Evolutionary conservation across 2,113 vertebrate species (phyloP), one percentile per base, ranked within the genome.

Genomic region (Rhabdomys dilectus): DNA sequence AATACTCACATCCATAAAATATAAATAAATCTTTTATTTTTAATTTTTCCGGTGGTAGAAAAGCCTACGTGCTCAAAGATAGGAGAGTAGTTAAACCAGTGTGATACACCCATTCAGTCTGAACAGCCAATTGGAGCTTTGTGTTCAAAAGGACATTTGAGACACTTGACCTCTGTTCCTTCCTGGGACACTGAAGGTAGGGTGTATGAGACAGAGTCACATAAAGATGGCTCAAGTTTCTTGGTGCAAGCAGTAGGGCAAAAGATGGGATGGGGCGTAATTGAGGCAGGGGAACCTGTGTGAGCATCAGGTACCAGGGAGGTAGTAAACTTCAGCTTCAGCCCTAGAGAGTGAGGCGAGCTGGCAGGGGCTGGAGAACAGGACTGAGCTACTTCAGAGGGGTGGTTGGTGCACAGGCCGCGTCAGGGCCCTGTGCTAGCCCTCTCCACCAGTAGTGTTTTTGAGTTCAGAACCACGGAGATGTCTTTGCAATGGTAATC

Each of bases 41-140:
- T 21, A 62, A 10, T 62, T 64, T 21, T 29, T 64, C 26, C 31
- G 3, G 56, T 26, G 24, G 62, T 60, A n/a, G 93, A 75, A 96
- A 96, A 70, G 45, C 16, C 64, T 64, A 2, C 3, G 31, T 64
- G 6, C 75, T 82, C 24, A 86, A 75, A 91, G 70, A 45, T 15
- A 81, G 62, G 76, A 95, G 72, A 96, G 13, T 66, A 8, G 17
- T 82, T 93, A 85, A 92, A 22, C 80, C 75, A 45, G 21, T 93
- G 62, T 62, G 75, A 42, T 62, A 8, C 34, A 6, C 21, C 58
- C 12, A 21, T 62, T 29, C 16, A 29, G 26, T 45, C 34, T 58
- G 5, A 34, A 24, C 39, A 48, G 34, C 31, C 13, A 16, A 8
- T 17, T 90, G 42, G 58, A 77, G 21, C 56, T 60, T 39, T 10